A percentile compares a stretch with the other conserved stretches of the same genome.
Conservation (phyloP, 2,113 vertebrate genomes). For the Calidris pugnax region DNA sequence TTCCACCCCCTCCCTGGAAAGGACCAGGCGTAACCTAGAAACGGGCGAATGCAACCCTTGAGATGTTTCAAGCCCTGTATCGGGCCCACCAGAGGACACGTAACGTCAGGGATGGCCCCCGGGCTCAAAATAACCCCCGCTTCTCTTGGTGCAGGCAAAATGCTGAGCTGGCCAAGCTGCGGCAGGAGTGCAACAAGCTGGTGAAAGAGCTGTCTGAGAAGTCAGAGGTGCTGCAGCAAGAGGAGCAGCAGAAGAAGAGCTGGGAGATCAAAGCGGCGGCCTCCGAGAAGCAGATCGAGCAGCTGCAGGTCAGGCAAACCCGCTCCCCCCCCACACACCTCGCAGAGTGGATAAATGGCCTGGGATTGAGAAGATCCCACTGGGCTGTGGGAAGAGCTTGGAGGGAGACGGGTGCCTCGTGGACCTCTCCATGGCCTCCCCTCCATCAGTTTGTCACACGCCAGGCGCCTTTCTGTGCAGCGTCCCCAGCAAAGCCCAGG, state of each 20-base stretch:
- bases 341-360: neutral
- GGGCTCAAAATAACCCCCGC: neutral
- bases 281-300: conserved; percentile 83
- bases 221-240: conserved; percentile 79
- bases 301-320: conserved; percentile 81
- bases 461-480: fast-evolving
- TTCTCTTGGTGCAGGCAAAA: conserved; percentile 83
- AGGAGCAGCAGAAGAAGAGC: conserved; percentile 84
- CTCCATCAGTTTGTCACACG: neutral
- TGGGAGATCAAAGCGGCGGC: conserved; percentile 81
- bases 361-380: neutral
- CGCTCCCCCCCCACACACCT: neutral
- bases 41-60: neutral
- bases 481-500: neutral
- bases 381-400: neutral
- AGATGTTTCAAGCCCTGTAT: neutral
- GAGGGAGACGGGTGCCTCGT: neutral
- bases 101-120: neutral
- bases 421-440: neutral
- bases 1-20: neutral
- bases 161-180: conserved; percentile 90
- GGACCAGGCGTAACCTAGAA: neutral
- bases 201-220: conserved; percentile 90
- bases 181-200: conserved; percentile 88
- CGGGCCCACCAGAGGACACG: neutral